Percentiles rank a stretch among this genome's conserved stretches.
Evolutionary conservation across 2,113 vertebrate species (phyloP).

Genomic region (Archocentrus centrarchus): DNA sequence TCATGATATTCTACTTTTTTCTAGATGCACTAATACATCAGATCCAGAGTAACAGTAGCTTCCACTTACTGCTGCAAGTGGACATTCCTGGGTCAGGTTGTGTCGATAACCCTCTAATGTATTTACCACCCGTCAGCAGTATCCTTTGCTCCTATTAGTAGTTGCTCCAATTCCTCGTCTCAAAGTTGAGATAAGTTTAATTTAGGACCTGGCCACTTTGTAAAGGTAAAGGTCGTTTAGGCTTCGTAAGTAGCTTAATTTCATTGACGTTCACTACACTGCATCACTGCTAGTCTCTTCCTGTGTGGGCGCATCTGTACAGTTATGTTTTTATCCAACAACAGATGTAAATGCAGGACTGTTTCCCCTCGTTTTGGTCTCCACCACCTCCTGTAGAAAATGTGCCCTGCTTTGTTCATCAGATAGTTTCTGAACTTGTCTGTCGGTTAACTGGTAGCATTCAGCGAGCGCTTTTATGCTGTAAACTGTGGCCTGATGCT

Average conservation of each 20-base stretch:
- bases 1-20: not conserved
- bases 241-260: not conserved
- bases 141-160: not conserved
- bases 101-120: slow-evolving; percentile 1
- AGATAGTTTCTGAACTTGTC: not conserved
- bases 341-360: not conserved
- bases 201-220: not conserved
- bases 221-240: not conserved
- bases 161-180: not conserved
- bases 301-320: not conserved
- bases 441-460: not conserved
- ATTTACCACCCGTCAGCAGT: not conserved
- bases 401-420: not conserved
- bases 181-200: not conserved
- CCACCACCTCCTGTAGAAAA: not conserved
- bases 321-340: not conserved
- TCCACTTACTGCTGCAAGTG: not conserved
- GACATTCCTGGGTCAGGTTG: not conserved
- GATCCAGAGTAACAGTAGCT: not conserved
- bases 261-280: not conserved
- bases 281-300: not conserved
- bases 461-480: not conserved
- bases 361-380: not conserved
- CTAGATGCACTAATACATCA: too few relatives aligned
- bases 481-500: not conserved